Evolutionary conservation across 2,888 invertebrate genomes (phyloP), one percentile per base, ranked within the genome.

Genomic region (Leucozona laternaria): DNA sequence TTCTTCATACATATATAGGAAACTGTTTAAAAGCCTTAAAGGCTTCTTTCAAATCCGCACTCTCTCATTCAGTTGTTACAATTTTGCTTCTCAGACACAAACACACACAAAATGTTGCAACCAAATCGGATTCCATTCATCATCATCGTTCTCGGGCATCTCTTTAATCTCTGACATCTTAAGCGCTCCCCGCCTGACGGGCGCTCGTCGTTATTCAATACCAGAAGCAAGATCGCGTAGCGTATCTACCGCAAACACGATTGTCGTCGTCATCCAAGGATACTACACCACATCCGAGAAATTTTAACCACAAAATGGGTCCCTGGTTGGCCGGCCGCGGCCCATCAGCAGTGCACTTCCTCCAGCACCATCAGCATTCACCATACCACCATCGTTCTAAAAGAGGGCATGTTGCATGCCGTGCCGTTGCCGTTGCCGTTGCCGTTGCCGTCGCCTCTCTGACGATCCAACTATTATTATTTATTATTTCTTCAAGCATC

Each of bases 111-210:
- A 62, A 22, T 20, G 55, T 28, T 64, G 57, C 48, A 76, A 79
- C 28, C 22, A 66, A 80, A 85, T 80, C 85, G 73, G 85, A 85
- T 80, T 78, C 72, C 77, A 85, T 85, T 85, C 73, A 85, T 85
- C 85, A 85, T 80, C 80, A 72, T 85, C 68, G 77, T 60, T 66
- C 40, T 45, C 45, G 58, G 68, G 60, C 76, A 68, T 85, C 76
- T 50, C 22, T 53, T 57, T 80, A 85, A 77, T 85, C 80, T 80
- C 80, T 85, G 77, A 85, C 80, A 85, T 85, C 85, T 85, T 81
- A 85, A 85, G 85, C 85, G 77, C 72, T 77, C 57, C 85, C 77
- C 80, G 66, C 55, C 43, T 68, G 22, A 71, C 66, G 70, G 48
- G 48, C 48, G 48, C 79, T 53, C 76, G 60, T 60, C 62, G 72